Evolutionary conservation across 1,140 invertebrate species (phyloP).

Genomic region (Prorops nasuta): DNA sequence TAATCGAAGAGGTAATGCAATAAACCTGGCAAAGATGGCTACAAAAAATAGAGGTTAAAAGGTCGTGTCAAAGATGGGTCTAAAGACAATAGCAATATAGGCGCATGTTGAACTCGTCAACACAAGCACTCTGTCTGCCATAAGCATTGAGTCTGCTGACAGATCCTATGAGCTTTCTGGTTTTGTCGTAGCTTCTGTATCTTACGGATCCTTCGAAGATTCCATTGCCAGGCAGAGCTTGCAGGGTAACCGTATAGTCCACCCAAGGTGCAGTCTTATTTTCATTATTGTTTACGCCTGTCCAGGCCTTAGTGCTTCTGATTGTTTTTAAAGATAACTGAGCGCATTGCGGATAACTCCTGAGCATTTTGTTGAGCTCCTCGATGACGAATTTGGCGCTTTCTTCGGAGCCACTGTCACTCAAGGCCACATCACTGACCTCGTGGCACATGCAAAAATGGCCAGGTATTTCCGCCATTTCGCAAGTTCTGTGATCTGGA

Average conservation of each 20-base stretch:
- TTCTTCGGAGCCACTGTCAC: slow-evolving; percentile 53
- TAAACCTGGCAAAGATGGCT: no score
- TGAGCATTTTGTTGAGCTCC: slow-evolving; percentile 65
- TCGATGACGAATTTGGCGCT: slow-evolving; percentile 61
- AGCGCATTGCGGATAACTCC: slow-evolving; percentile 62
- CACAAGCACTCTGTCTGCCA: slow-evolving; percentile 74
- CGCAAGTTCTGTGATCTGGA: slow-evolving; percentile 71
- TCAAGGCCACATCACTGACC: slow-evolving; percentile 55
- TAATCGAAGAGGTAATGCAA: no score
- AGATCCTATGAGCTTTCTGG: slow-evolving; percentile 59
- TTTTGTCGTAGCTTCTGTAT: slow-evolving; percentile 41
- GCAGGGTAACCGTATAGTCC: slow-evolving; percentile 68
- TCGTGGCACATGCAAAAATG: slow-evolving; percentile 84
- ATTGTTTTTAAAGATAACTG: slow-evolving; percentile 58
- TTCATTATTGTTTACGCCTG: slow-evolving; percentile 45
- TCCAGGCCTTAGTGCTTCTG: slow-evolving; percentile 58
- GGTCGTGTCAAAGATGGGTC: no score
- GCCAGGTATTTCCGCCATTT: slow-evolving; percentile 69
- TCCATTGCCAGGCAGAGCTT: slow-evolving; percentile 67
- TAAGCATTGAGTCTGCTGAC: slow-evolving; percentile 82
- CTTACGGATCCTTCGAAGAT: slow-evolving; percentile 76
- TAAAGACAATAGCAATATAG: slow-evolving; percentile 73
- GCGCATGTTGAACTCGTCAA: slow-evolving; percentile 72
- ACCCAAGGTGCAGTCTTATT: slow-evolving; percentile 44
- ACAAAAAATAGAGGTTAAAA: no score